Conservation (phyloP, 1,140 invertebrate genomes). For the Aplysia californica region DNA sequence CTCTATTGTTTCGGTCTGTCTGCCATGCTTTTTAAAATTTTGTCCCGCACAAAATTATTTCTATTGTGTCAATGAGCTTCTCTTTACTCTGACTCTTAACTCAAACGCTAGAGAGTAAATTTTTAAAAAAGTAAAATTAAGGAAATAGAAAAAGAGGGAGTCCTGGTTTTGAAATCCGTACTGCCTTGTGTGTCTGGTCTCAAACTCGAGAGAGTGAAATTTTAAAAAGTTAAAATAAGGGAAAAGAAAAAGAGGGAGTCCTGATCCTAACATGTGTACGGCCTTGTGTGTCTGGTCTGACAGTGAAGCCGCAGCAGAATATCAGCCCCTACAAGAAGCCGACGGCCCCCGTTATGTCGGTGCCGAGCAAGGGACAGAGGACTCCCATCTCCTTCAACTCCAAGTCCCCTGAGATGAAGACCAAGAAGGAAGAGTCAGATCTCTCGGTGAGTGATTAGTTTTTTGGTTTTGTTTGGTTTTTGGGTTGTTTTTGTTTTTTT, state of each 20-base stretch:
- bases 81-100: too few relatives aligned
- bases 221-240: not conserved
- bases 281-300: not conserved
- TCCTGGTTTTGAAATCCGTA: not conserved
- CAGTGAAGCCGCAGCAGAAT: conserved; percentile 63
- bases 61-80: too few relatives aligned
- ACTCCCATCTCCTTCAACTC: conserved; percentile 58
- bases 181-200: not conserved
- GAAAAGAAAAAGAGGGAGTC: not conserved
- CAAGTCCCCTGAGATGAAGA: conserved; percentile 60
- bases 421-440: conserved; percentile 51
- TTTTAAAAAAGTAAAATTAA: not conserved
- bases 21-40: too few relatives aligned
- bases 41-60: too few relatives aligned
- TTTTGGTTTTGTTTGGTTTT: not conserved
- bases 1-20: too few relatives aligned
- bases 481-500: too few relatives aligned
- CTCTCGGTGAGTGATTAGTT: conserved; percentile 45
- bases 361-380: conserved; percentile 47
- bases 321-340: conserved; percentile 63
- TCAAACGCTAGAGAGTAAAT: not conserved
- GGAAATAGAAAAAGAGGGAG: not conserved
- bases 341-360: conserved; percentile 48
- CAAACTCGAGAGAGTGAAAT: not conserved
- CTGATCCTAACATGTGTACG: not conserved